Evolutionary conservation across 2,888 invertebrate species (phyloP).

Genomic region (Protophormia terraenovae): DNA sequence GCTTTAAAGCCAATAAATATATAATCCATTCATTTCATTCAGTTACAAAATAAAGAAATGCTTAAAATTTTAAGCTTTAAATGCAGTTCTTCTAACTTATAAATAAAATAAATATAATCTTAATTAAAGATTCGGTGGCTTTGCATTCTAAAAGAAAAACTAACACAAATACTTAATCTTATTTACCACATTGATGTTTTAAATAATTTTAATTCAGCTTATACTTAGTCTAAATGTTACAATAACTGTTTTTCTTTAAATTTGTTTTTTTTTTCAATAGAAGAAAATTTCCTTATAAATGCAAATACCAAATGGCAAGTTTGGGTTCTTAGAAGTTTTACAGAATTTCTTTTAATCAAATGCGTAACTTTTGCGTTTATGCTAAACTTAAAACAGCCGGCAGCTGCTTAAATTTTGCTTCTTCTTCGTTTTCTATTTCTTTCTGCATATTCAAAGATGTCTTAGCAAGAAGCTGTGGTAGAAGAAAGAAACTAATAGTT

Average conservation of each 20-base stretch:
- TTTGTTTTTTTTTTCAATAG: neutral
- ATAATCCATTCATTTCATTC: no score
- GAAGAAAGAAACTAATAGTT: neutral
- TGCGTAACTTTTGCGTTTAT: slow-evolving; percentile 54
- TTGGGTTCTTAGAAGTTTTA: neutral
- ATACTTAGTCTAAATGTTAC: neutral
- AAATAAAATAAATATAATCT: no score
- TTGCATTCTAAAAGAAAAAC: no score
- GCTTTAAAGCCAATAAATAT: no score
- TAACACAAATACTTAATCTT: neutral
- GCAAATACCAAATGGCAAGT: neutral
- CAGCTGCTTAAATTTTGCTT: slow-evolving; percentile 7
- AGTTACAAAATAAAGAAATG: no score
- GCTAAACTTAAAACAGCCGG: neutral
- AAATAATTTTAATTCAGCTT: neutral
- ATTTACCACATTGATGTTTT: neutral
- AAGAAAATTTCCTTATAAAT: neutral
- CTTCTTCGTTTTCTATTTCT: neutral
- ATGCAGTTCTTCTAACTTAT: no score
- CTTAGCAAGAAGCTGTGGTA: neutral
- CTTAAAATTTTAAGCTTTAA: no score
- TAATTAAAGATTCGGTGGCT: no score
- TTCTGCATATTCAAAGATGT: slow-evolving; percentile 10
- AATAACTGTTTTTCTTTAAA: slow-evolving; percentile 9
- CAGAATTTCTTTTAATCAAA: neutral